phyloP scores from a whole-genome alignment of 2,888 invertebrate genomes.

The Ormyrus nitidulus region DNA sequence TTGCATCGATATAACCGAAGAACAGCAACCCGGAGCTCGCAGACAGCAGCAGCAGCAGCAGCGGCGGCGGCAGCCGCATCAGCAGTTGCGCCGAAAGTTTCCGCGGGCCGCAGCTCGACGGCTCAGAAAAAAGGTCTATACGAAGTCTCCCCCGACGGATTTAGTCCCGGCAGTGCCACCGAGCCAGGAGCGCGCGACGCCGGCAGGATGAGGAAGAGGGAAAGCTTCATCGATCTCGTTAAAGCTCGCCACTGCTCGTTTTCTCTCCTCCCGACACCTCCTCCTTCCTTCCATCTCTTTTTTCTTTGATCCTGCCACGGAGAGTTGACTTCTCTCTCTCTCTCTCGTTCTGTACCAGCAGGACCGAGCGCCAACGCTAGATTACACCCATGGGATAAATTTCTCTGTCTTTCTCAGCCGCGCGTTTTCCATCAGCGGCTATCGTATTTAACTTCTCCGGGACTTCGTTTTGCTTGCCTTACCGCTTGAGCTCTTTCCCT shows the following conservation, averaged over 20 bases:
- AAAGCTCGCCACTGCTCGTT: constrained; percentile 21
- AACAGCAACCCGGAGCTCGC: no score
- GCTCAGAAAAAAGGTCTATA: neutral
- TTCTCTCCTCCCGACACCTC: neutral
- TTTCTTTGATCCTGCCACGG: neutral
- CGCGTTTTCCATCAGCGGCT: constrained; percentile 47
- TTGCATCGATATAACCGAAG: no score
- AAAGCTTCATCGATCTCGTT: constrained; percentile 51
- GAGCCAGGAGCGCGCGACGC: neutral
- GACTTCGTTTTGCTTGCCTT: constrained; percentile 9
- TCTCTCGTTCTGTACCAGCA: neutral
- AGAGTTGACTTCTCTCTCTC: neutral
- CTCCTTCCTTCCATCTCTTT: neutral
- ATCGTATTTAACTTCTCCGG: constrained; percentile 45
- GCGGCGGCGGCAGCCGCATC: no score
- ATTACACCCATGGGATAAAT: constrained; percentile 48
- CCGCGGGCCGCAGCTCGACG: no score
- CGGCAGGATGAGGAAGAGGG: neutral
- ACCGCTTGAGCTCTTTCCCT: neutral
- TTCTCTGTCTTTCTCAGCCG: constrained; percentile 39
- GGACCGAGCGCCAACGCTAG: constrained; percentile 10
- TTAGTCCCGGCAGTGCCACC: constrained; percentile 11
- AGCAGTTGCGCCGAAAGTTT: no score
- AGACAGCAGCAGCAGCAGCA: no score
- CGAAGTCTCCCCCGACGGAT: neutral